A percentile compares a stretch with the other conserved stretches of the same genome.
Conservation (phyloP, 2,113 vertebrate species). For the Otis tarda region DNA sequence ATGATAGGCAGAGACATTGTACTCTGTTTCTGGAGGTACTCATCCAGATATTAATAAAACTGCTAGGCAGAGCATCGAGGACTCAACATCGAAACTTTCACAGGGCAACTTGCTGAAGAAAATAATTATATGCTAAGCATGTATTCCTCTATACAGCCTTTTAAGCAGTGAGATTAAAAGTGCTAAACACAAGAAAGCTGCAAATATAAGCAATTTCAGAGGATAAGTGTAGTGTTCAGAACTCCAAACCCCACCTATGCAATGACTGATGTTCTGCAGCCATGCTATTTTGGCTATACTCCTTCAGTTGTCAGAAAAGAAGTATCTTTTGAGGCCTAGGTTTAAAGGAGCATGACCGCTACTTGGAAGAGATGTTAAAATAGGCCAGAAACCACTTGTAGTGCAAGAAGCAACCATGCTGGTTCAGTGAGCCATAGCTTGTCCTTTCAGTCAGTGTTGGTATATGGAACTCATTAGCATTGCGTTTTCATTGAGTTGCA, state of each 20-base stretch:
- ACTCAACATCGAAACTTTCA: background rate
- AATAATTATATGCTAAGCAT: constrained; percentile 43
- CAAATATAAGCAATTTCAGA: constrained; percentile 52
- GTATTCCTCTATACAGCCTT: constrained; percentile 1
- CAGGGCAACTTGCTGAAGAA: background rate
- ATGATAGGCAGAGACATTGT: background rate
- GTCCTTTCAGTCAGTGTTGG: background rate
- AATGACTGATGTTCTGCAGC: background rate
- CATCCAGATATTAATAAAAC: background rate
- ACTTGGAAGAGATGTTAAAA: background rate
- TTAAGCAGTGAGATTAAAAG: constrained; percentile 48
- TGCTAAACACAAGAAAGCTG: constrained; percentile 33
- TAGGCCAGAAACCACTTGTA: background rate
- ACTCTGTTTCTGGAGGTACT: background rate
- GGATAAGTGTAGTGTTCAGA: constrained; percentile 23
- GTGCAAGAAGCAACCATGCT: background rate
- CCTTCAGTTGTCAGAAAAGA: background rate
- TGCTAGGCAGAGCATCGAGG: background rate
- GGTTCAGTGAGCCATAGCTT: background rate
- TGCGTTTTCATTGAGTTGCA: background rate
- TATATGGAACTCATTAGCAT: background rate
- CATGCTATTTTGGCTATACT: background rate
- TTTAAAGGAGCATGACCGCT: background rate
- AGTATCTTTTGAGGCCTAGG: background rate
- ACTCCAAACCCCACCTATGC: background rate